phyloP scores from a whole-genome alignment of 2,888 invertebrate species.

The Macroteleia sp. region DNA sequence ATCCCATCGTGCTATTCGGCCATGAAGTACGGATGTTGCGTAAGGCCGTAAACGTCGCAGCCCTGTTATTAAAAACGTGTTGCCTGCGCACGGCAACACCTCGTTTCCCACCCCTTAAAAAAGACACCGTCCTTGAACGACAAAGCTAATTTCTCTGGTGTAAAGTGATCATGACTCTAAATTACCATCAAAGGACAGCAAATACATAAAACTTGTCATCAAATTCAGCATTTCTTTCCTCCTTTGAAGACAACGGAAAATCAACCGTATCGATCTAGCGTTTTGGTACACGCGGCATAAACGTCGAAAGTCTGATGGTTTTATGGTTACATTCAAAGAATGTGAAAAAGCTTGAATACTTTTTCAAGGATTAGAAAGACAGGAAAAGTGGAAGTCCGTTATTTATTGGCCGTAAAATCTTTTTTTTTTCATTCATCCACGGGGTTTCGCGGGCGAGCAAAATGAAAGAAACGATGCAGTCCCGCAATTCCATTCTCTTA shows the following conservation, averaged over 20 bases:
- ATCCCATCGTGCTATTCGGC: constrained; percentile 71
- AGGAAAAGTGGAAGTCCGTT: constrained; percentile 29
- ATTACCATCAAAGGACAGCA: no score
- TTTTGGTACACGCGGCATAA: constrained; percentile 19
- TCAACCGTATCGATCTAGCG: constrained; percentile 9
- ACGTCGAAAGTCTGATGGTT: constrained; percentile 24
- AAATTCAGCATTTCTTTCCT: no score
- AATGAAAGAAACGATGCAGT: background rate
- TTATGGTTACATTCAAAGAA: constrained; percentile 35
- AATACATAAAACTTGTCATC: no score
- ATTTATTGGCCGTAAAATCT: constrained; percentile 38
- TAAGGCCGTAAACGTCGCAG: constrained; percentile 42
- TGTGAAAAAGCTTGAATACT: constrained; percentile 26
- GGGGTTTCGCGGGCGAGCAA: background rate
- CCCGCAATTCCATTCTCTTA: constrained; percentile 10
- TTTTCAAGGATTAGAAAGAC: constrained; percentile 25
- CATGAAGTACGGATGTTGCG: constrained; percentile 28
- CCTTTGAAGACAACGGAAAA: no score
- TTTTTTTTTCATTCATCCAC: background rate
- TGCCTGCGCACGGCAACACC: background rate
- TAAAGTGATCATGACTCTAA: no score
- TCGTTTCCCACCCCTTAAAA: background rate
- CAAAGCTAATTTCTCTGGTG: no score
- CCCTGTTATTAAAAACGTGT: constrained; percentile 57
- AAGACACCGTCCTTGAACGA: no score